phyloP scores from a whole-genome alignment of 1,140 invertebrate species.

The Conus ventricosus region DNA sequence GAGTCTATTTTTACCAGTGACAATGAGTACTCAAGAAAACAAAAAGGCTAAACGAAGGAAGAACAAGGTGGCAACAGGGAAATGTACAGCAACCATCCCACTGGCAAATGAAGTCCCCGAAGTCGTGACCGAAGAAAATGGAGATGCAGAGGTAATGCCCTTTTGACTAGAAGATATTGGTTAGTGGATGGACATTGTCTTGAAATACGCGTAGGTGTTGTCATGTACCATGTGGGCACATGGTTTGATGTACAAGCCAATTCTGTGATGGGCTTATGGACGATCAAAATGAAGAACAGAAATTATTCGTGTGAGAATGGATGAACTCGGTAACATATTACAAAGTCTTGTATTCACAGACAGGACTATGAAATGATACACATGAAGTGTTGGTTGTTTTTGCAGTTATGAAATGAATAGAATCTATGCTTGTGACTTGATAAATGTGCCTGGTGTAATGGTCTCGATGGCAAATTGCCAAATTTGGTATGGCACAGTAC shows the following conservation, averaged over 20 bases:
- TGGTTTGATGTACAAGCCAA: not conserved
- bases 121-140: constrained; percentile 36
- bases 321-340: too few species aligned
- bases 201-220: not conserved
- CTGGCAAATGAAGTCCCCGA: constrained; percentile 35
- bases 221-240: not conserved
- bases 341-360: too few species aligned
- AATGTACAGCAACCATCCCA: constrained; percentile 44
- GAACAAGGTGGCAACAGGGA: constrained; percentile 50
- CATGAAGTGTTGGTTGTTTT: not conserved
- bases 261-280: too few species aligned
- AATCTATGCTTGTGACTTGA: too few species aligned
- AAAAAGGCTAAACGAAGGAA: constrained; percentile 57
- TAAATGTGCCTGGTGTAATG: not conserved
- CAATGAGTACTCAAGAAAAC: constrained; percentile 55
- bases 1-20: constrained; percentile 22
- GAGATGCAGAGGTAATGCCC: constrained; percentile 31
- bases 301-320: not conserved
- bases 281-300: too few species aligned
- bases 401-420: too few species aligned
- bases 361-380: not conserved
- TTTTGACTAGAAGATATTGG: not conserved
- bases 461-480: constrained; percentile 25
- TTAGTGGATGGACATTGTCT: not conserved
- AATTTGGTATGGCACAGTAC: constrained; percentile 14